phyloP scores from a whole-genome alignment of 2,113 vertebrate species.

The Eublepharis macularius region DNA sequence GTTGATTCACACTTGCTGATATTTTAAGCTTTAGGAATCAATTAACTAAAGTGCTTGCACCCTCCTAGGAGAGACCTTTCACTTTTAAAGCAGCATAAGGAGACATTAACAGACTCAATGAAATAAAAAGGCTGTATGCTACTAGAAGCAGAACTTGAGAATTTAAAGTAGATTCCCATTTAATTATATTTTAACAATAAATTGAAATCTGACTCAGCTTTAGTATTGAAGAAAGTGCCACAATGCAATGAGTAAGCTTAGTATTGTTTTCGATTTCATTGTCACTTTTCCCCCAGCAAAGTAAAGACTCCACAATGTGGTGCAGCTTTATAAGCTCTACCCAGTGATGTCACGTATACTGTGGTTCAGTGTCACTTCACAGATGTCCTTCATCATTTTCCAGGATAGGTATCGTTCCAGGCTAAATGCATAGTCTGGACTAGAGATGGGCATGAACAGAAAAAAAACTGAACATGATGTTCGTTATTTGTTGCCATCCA shows the following conservation, averaged over 20 bases:
- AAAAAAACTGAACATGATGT: too few species aligned
- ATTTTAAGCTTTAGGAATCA: neutral
- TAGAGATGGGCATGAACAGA: too few species aligned
- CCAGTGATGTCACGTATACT: neutral
- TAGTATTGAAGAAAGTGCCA: neutral
- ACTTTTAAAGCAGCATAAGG: neutral
- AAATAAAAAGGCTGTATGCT: neutral
- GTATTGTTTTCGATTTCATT: neutral
- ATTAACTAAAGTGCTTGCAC: neutral
- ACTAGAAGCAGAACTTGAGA: neutral
- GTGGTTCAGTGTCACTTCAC: accelerated
- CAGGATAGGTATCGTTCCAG: neutral
- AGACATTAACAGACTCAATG: too few species aligned
- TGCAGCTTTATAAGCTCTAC: neutral
- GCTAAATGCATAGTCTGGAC: accelerated
- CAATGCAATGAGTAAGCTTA: neutral
- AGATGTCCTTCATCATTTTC: neutral
- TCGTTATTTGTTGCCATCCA: too few species aligned
- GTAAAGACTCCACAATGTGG: neutral
- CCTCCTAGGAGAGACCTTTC: neutral
- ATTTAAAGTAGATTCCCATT: accelerated
- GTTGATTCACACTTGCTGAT: slow-evolving; percentile 6
- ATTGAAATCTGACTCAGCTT: neutral
- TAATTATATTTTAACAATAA: neutral
- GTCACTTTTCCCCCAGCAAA: neutral